Evolutionary conservation across 1,140 invertebrate genomes (phyloP).

Genomic region (Potamilus streckersoni): DNA sequence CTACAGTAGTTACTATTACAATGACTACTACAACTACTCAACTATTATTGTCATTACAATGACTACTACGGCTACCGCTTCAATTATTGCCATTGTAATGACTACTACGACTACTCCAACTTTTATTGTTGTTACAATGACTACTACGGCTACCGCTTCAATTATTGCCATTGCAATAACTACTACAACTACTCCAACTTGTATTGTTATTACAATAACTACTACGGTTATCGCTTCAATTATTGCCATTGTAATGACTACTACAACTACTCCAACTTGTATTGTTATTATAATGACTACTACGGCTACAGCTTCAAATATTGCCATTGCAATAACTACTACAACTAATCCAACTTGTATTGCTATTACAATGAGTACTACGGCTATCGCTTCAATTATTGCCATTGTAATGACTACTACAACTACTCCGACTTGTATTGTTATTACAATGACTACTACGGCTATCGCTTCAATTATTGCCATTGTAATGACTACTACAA

Average conservation of each 20-base stretch:
- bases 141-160: slow-evolving; percentile 19
- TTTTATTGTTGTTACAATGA: slow-evolving; percentile 15
- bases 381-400: slow-evolving; percentile 1
- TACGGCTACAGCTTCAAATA: not conserved
- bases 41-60: slow-evolving; percentile 9
- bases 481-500: slow-evolving; percentile 4
- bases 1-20: slow-evolving; percentile 8
- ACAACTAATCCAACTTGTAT: not conserved
- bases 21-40: slow-evolving; percentile 3
- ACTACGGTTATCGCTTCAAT: no score
- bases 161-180: not conserved
- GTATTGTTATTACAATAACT: not conserved
- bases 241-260: no score
- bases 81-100: slow-evolving; percentile 3
- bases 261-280: slow-evolving; percentile 4
- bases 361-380: not conserved
- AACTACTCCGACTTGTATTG: not conserved
- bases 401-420: slow-evolving; percentile 6
- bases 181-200: not conserved
- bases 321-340: not conserved
- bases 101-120: slow-evolving; percentile 10
- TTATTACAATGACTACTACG: slow-evolving; percentile 17
- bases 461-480: slow-evolving; percentile 4
- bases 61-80: slow-evolving; percentile 11
- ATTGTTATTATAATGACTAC: slow-evolving; percentile 25